Evolutionary conservation across 2,888 invertebrate species (phyloP), one percentile per base, ranked within the genome.

Genomic region (Dichetophora obliterata): DNA sequence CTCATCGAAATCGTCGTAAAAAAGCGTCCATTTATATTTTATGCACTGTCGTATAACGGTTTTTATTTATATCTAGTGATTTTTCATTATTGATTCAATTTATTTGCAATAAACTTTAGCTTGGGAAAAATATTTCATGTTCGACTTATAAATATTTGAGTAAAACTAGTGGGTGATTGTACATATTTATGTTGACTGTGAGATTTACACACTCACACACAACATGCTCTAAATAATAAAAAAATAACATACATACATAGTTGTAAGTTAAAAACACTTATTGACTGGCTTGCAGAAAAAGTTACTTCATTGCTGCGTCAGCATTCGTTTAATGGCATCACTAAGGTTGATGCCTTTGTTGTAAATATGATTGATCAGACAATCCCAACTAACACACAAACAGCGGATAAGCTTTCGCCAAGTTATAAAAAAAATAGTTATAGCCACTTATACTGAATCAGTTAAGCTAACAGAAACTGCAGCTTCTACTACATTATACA

Each of bases 101-200:
- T 68, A 68, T 68, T 68, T 50, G 68, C 48, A 50, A 68, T 68
- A 27, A 22, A 68, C 68, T 68, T 68, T 24, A 68, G 43, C 43
- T 43, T 11, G 43, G 43, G 22, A 68, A 68, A 48, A 68, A 50
- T 50, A 68, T 48, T 50, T 68, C 68, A 68, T 27, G 68, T 48
- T 16, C 48, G 24, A 34, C 48, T 68, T 50, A 50, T 68, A 68
- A 68, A 68, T 68, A 50, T 48, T 68, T 68, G 48, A 37, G 59
- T 34, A 19, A 19, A 59, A 24, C 27, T 24, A 24, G 14, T 11
- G 57, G 14, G 43, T 66, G 43, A 37, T 16, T 65, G 37, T 34
- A n/a, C n/a, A n/a, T n/a, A 65, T 19, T 16, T 37, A 3, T 65
- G 34, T 31, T 2, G 14, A 27, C 5, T 59, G 5, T 59, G 27